Conservation (phyloP, 2,797 vertebrate species). For the Leptatherina wallacei region DNA sequence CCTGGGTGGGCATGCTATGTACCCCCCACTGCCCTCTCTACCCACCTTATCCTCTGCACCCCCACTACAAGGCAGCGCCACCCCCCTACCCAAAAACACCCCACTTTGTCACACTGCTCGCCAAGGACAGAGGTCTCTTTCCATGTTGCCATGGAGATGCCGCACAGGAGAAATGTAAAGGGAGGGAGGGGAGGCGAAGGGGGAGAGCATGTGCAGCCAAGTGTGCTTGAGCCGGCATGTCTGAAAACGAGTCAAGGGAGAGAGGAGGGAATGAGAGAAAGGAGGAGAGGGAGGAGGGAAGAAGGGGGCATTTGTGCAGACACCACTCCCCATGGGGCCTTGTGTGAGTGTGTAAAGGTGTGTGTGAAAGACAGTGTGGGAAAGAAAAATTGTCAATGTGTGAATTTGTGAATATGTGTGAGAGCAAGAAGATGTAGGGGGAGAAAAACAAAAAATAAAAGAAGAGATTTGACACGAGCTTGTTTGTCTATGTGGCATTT, state of each 20-base stretch:
- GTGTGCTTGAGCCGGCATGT: slow-evolving; percentile 83
- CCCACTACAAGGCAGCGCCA: slow-evolving; percentile 2
- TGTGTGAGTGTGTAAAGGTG: slow-evolving; percentile 73
- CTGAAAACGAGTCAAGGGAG: slow-evolving; percentile 79
- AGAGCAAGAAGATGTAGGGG: slow-evolving; percentile 31
- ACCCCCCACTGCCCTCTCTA: slow-evolving; percentile 58
- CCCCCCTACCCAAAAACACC: slow-evolving; percentile 66
- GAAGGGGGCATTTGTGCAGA: slow-evolving; percentile 71
- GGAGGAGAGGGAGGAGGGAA: slow-evolving; percentile 36
- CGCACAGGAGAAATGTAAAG: slow-evolving; percentile 83
- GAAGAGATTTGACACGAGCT: slow-evolving; percentile 51
- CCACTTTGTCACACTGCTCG: slow-evolving; percentile 78
- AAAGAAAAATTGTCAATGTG: slow-evolving; percentile 71
- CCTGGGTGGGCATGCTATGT: slow-evolving; percentile 70
- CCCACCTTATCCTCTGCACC: slow-evolving; percentile 56
- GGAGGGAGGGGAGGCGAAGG: slow-evolving; percentile 53
- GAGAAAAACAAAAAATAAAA: slow-evolving; percentile 11
- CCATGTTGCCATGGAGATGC: slow-evolving; percentile 87
- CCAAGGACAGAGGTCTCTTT: slow-evolving; percentile 87
- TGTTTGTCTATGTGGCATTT: slow-evolving; percentile 62
- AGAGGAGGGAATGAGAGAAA: slow-evolving; percentile 44
- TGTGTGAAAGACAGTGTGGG: slow-evolving; percentile 67
- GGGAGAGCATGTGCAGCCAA: slow-evolving; percentile 81
- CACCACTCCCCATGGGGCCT: slow-evolving; percentile 75
- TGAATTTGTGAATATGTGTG: slow-evolving; percentile 73